Percentiles rank a stretch among this genome's conserved stretches.
These are phyloP conservation scores for Strix occidentalis DNA, from an alignment of 2,797 vertebrate genomes.

Conservation along the genomic window DNA sequence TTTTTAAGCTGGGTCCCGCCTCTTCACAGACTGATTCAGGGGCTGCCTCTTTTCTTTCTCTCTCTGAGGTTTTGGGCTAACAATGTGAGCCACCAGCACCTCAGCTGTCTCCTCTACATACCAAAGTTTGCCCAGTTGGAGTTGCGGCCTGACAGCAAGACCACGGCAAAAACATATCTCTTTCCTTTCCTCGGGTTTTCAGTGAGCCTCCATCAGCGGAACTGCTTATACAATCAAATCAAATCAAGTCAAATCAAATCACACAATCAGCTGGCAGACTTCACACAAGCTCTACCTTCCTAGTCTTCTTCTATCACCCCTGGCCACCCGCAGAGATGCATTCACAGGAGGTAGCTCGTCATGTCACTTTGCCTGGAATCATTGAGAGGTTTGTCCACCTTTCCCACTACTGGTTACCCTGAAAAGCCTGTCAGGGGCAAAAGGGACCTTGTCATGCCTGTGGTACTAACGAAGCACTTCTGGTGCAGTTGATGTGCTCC, in stretches of 20 bases:
- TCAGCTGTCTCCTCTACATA: background rate
- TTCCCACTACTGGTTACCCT: background rate
- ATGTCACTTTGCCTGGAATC: background rate
- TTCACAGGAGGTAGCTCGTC: background rate
- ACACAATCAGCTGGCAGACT: background rate
- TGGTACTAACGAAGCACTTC: rapidly evolving
- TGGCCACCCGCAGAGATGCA: background rate
- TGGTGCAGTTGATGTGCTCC: background rate
- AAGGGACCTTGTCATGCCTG: rapidly evolving
- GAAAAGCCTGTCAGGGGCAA: background rate
- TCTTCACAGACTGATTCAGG: background rate
- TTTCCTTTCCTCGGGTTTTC: background rate
- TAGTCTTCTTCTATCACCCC: background rate
- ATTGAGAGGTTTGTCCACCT: background rate
- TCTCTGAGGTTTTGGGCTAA: background rate
- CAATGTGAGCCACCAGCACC: background rate
- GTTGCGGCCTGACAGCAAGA: background rate
- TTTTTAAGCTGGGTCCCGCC: background rate
- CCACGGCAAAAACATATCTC: background rate
- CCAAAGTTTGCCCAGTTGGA: background rate
- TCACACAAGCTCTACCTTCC: background rate
- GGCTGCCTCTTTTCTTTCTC: background rate
- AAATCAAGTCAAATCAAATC: background rate
- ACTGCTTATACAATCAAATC: background rate
- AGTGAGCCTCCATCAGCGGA: background rate